Conservation (phyloP, 1,140 invertebrate species). For the Bacillus rossius region DNA sequence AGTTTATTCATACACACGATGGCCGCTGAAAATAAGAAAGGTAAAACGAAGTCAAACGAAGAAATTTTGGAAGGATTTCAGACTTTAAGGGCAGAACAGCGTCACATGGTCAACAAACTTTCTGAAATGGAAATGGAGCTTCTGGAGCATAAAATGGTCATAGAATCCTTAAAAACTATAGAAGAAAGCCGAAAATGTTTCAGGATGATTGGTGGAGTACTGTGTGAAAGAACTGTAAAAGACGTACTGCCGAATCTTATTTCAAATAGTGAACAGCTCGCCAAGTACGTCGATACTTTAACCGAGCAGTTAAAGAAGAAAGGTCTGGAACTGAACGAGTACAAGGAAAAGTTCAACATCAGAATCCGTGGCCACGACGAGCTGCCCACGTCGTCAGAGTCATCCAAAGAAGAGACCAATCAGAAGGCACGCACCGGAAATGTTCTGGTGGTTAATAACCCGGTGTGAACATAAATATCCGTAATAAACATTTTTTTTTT, state of each 20-base stretch:
- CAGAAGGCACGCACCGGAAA: constrained; percentile 9
- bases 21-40: constrained; percentile 8
- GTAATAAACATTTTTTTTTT: too few species aligned
- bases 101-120: constrained; percentile 76
- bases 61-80: constrained; percentile 86
- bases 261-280: constrained; percentile 78
- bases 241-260: constrained; percentile 82
- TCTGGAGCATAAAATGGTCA: constrained; percentile 95
- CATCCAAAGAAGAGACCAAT: not conserved
- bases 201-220: constrained; percentile 86
- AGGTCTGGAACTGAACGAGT: constrained; percentile 88
- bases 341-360: constrained; percentile 88
- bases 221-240: constrained; percentile 88
- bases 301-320: constrained; percentile 80
- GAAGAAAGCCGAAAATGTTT: constrained; percentile 86
- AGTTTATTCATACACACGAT: too few species aligned
- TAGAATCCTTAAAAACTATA: constrained; percentile 86
- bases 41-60: constrained; percentile 49
- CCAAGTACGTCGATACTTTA: constrained; percentile 67
- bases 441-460: constrained; percentile 5
- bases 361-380: constrained; percentile 61
- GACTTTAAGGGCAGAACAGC: constrained; percentile 77
- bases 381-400: not conserved
- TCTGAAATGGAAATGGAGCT: constrained; percentile 89
- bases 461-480: too few species aligned